Evolutionary conservation across 2,888 invertebrate species (phyloP), one percentile per base, ranked within the genome.

Genomic region (Polyommatus icarus): DNA sequence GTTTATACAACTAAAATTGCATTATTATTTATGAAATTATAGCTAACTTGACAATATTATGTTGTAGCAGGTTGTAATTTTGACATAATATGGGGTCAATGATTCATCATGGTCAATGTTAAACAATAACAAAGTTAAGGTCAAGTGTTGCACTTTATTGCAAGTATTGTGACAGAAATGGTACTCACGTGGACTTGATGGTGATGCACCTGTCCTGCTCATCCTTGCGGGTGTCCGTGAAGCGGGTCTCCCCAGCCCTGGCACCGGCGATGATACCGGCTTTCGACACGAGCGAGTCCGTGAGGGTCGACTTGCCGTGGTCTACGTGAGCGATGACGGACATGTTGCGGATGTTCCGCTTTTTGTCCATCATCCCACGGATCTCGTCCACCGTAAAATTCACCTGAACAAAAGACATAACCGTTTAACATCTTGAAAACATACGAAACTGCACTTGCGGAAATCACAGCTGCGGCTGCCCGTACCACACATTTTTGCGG

Each of bases 381-480:
- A 99, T 99, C 96, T 99, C 99, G 96, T 99, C 99, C 95, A 99
- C 98, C 84, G 99, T 99, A 95, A 99, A 99, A 97, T 99, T 99
- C 97, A 99, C 99, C 99, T 99, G 92, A 83, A 85, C 87, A 92
- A 89, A 91, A 85, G 86, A 89, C 85, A 89, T 89, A 88, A 88
- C 84, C 86, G 80, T 83, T 91, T 85, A 91, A 86, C 88, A 89
- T 89, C 81, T 82, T 83, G 83, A 83, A 80, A 86, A 83, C 80
- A 78, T 40, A 71, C 24, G 54, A 79, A 80, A 87, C 88, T 76
- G 46, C 77, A 88, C 67, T 15, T 29, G 88, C 90, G 89, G 89
- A 89, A 87, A 88, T 87, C 86, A 84, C 82, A 82, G 76, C 32
- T 71, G 67, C 72, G 80, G 77, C 76, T 84, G 80, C 84, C 82